These are phyloP conservation scores for Bos taurus DNA, from an alignment of 2,113 vertebrate species.

Conservation along the genomic window DNA sequence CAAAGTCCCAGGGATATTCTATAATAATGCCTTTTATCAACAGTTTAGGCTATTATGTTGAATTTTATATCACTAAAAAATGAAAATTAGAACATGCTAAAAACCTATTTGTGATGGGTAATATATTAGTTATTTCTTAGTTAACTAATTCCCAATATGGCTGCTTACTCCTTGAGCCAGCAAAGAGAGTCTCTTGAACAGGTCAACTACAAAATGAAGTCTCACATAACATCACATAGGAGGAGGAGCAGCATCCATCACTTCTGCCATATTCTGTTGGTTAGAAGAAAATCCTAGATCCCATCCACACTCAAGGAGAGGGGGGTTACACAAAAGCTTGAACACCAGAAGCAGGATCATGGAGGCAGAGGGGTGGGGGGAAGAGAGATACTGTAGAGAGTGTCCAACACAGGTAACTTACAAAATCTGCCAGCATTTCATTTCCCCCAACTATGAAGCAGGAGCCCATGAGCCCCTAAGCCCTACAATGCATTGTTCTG, in stretches of 20 bases:
- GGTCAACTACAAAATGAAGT: background rate
- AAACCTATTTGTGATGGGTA: background rate
- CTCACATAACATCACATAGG: background rate
- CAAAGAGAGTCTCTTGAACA: background rate
- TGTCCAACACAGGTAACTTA: background rate
- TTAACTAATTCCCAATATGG: background rate
- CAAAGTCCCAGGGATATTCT: background rate
- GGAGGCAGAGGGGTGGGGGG: background rate
- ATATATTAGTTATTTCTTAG: background rate
- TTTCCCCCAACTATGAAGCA: background rate
- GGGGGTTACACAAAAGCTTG: background rate
- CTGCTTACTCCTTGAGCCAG: background rate
- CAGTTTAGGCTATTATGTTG: background rate
- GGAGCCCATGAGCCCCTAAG: background rate
- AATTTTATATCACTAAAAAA: background rate
- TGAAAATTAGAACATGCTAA: slow-evolving; percentile 24
- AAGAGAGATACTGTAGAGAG: background rate
- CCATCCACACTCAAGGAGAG: background rate
- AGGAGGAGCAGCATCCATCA: background rate
- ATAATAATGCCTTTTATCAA: background rate
- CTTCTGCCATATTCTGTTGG: background rate
- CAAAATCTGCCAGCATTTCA: background rate
- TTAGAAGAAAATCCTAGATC: background rate
- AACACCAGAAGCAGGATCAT: background rate
- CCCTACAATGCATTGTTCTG: background rate